Conservation (phyloP, 2,797 vertebrate genomes). For the Emys orbicularis region DNA sequence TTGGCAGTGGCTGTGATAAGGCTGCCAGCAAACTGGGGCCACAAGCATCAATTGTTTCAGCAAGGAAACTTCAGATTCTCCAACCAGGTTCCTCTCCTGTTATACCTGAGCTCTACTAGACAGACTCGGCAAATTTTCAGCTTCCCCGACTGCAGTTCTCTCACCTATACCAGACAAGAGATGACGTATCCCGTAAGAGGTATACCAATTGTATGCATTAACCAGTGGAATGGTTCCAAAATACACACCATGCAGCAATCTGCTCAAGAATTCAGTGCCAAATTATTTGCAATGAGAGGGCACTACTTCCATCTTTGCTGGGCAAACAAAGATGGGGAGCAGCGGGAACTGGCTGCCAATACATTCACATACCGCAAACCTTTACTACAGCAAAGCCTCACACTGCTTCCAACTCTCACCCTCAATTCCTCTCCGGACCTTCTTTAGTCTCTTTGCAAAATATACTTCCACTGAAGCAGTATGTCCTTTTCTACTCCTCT, state of each 20-base stretch:
- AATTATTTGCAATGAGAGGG: constrained; percentile 48
- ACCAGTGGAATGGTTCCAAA: constrained; percentile 64
- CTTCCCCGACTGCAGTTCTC: not conserved
- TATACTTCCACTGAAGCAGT: constrained; percentile 18
- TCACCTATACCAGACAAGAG: constrained; percentile 9
- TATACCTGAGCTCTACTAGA: not conserved
- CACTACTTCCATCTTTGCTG: constrained; percentile 26
- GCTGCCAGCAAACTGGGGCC: constrained; percentile 51
- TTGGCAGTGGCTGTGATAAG: constrained; percentile 41
- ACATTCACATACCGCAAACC: not conserved
- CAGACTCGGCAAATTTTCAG: constrained; percentile 52
- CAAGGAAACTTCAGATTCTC: constrained; percentile 36
- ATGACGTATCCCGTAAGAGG: not conserved
- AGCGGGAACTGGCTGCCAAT: constrained; percentile 12
- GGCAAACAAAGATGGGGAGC: constrained; percentile 20
- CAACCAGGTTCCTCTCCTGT: not conserved
- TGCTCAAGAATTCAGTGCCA: not conserved
- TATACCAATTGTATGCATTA: constrained; percentile 33
- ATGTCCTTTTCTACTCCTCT: not conserved
- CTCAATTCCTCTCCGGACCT: not conserved
- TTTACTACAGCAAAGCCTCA: not conserved
- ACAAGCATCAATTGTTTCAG: constrained; percentile 55
- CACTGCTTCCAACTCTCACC: not conserved
- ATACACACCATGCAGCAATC: constrained; percentile 31
- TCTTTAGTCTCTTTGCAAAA: constrained; percentile 26